These are phyloP conservation scores for Psettodes erumei DNA, from an alignment of 2,113 vertebrate genomes.

Conservation along the genomic window DNA sequence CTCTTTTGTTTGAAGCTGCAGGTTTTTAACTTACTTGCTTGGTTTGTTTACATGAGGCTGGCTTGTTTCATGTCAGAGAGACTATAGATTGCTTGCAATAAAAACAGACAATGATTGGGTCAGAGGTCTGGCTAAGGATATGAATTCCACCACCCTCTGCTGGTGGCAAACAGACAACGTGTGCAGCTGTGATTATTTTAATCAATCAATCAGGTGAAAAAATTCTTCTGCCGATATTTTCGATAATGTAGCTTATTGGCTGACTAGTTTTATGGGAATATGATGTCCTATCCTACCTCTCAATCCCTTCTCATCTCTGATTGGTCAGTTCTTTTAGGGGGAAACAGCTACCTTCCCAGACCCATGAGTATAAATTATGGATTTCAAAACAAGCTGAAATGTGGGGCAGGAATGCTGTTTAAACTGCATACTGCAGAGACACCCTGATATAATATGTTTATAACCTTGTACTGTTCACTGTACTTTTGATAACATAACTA, in stretches of 20 bases:
- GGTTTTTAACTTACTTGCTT: conserved; percentile 1
- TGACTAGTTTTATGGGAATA: neutral
- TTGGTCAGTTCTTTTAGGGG: neutral
- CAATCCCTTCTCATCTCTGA: neutral
- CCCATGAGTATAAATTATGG: neutral
- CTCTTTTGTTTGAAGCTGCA: conserved; percentile 1
- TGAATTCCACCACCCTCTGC: neutral
- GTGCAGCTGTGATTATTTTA: neutral
- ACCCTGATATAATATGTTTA: neutral
- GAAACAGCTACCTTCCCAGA: neutral
- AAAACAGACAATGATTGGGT: neutral
- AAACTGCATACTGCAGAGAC: neutral
- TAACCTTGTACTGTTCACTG: neutral
- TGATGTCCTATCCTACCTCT: neutral
- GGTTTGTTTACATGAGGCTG: neutral
- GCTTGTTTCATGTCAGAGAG: neutral
- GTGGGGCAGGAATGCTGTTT: neutral
- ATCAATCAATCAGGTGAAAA: no score
- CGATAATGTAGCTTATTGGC: neutral
- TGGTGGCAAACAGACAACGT: no score
- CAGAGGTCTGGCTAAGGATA: neutral
- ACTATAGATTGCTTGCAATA: neutral
- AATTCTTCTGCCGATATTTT: neutral
- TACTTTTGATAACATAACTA: neutral
- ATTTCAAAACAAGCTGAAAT: neutral